Percentiles rank a stretch among this genome's conserved stretches.
Evolutionary conservation across 2,888 invertebrate genomes (phyloP).

Genomic region (Brachypalpus laphriformis): DNA sequence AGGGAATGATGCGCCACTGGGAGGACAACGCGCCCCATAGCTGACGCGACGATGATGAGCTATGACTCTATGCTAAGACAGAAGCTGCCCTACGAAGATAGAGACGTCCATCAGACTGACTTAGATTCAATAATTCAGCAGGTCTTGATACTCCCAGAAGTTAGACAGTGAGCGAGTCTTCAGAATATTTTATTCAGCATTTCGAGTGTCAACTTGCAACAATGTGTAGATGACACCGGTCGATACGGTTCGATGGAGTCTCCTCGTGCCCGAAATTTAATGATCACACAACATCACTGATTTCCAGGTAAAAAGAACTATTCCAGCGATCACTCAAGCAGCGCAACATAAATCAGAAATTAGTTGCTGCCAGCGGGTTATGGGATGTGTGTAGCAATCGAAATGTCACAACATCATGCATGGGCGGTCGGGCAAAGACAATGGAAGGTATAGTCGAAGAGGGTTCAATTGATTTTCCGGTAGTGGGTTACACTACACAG

Average conservation of each 20-base stretch:
- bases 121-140: slow-evolving; percentile 22
- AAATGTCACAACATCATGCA: slow-evolving; percentile 65
- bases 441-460: slow-evolving; percentile 30
- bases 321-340: slow-evolving; percentile 50
- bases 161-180: too few relatives aligned
- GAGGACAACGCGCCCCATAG: too few relatives aligned
- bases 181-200: too few relatives aligned
- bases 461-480: slow-evolving; percentile 65
- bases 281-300: slow-evolving; percentile 20
- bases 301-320: slow-evolving; percentile 38
- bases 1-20: slow-evolving; percentile 32
- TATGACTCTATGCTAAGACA: slow-evolving; percentile 31
- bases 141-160: neutral
- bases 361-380: slow-evolving; percentile 15
- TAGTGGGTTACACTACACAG: slow-evolving; percentile 29
- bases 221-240: slow-evolving; percentile 7
- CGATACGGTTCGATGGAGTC: slow-evolving; percentile 12
- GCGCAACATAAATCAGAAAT: slow-evolving; percentile 60
- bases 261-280: slow-evolving; percentile 19
- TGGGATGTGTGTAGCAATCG: slow-evolving; percentile 40
- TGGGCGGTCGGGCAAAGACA: slow-evolving; percentile 65
- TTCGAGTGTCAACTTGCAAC: slow-evolving; percentile 35
- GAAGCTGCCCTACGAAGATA: slow-evolving; percentile 11
- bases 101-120: slow-evolving; percentile 18
- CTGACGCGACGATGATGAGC: slow-evolving; percentile 38